Evolutionary conservation across 2,113 vertebrate species (phyloP), one percentile per base, ranked within the genome.

Genomic region (Monopterus albus): DNA sequence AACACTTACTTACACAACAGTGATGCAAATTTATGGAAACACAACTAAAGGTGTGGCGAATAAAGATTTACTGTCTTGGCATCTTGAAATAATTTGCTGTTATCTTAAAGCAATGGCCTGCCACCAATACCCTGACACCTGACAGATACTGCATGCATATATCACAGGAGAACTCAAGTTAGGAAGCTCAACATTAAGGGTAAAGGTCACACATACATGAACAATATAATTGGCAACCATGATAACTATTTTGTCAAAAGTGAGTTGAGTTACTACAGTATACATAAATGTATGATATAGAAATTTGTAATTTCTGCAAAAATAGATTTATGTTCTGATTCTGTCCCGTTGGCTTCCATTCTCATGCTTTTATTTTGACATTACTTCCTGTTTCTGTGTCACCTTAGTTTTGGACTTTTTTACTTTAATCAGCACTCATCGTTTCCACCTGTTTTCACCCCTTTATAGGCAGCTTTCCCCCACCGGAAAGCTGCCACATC

Each of bases 21-120:
- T 5, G 1, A 85, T 87, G 74, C 68, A 82, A 79, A 76, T 87
- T 62, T 88, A 81, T 90, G 85, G 79, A 89, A 89, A 87, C 83
- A 60, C 35, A 65, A 35, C 45, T 79, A 52, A 45, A 55, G 31
- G 26, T 52, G 39, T 35, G 53, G 5, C 26, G 52, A 49, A 75
- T 59, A 49, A 74, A 84, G 61, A 79, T 80, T 85, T 63, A 83
- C 60, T 67, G 55, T 74, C 33, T 45, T 60, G 49, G 56, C 64
- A 76, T 78, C 63, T 80, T 78, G 57, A 60, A 18, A 72, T 79
- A 65, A 79, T 62, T 55, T 56, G 45, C 67, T 69, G 68, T 78
- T 72, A 72, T 74, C 43, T n/a, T 68, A 47, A 83, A 81, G 55
- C 20, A 67, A 75, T 57, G 46, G 53, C n/a, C 65, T 74, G 62